Evolutionary conservation across 2,888 invertebrate genomes (phyloP).

Genomic region (Eupelmus urozonus): DNA sequence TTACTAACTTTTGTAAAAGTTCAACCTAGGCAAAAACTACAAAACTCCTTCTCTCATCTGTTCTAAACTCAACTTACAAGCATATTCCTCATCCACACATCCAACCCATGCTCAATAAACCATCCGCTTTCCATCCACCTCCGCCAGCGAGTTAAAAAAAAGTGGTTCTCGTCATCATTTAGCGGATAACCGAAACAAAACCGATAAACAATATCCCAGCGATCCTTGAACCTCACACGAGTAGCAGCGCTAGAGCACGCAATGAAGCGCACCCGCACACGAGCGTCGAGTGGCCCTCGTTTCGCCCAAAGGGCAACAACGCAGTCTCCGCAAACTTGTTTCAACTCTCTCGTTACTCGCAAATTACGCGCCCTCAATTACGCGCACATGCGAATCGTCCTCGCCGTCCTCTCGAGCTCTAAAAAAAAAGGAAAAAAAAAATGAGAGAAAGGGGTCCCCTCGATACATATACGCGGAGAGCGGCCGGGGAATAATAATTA

Average conservation of each 20-base stretch:
- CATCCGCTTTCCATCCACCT: too few relatives aligned
- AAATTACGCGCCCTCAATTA: slow-evolving; percentile 44
- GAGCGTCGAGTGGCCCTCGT: slow-evolving; percentile 32
- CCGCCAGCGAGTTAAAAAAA: too few relatives aligned
- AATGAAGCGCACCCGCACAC: not conserved
- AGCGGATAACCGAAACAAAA: too few relatives aligned
- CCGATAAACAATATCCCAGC: too few relatives aligned
- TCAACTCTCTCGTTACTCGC: slow-evolving; percentile 20
- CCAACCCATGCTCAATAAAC: too few relatives aligned
- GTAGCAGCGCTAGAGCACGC: not conserved
- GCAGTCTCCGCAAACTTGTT: not conserved
- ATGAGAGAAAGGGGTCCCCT: not conserved
- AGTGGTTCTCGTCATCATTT: too few relatives aligned
- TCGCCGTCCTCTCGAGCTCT: not conserved
- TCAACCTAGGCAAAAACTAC: too few relatives aligned
- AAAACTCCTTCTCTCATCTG: too few relatives aligned
- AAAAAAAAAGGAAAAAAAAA: not conserved
- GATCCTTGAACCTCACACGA: not conserved
- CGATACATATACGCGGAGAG: not conserved
- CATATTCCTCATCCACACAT: too few relatives aligned
- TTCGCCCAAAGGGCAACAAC: slow-evolving; percentile 22
- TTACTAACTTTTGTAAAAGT: too few relatives aligned
- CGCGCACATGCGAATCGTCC: not conserved
- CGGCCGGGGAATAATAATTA: slow-evolving; percentile 42
- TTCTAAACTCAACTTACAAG: too few relatives aligned